These are phyloP conservation scores for Hydropsyche betteni DNA, from an alignment of 2,888 invertebrate species.

Conservation along the genomic window DNA sequence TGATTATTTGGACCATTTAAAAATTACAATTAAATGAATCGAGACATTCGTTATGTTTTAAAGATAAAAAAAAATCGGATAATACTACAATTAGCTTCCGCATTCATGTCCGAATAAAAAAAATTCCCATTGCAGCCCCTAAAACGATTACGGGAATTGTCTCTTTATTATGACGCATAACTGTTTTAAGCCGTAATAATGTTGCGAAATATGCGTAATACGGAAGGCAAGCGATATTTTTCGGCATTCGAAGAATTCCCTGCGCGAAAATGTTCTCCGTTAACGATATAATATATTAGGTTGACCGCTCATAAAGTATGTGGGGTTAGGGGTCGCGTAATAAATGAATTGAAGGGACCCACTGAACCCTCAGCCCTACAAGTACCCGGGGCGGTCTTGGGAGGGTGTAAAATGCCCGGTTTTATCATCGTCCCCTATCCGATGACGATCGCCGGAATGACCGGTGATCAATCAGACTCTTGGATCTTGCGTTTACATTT, in stretches of 20 bases:
- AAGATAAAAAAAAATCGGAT: no score
- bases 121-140: no score
- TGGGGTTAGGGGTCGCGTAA: slow-evolving; percentile 17
- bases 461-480: slow-evolving; percentile 4
- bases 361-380: slow-evolving; percentile 7
- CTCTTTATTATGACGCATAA: no score
- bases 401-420: not conserved
- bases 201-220: not conserved
- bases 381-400: not conserved
- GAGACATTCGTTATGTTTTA: no score
- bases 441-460: not conserved
- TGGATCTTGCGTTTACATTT: slow-evolving; percentile 16
- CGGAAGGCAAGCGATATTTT: not conserved
- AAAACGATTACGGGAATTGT: no score
- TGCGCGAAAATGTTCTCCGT: slow-evolving; percentile 8
- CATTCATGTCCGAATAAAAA: no score
- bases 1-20: no score
- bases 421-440: slow-evolving; percentile 2
- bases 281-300: slow-evolving; percentile 42
- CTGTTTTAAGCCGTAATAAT: no score
- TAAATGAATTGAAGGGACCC: slow-evolving; percentile 37
- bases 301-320: slow-evolving; percentile 39
- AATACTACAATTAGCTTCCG: no score
- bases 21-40: no score
- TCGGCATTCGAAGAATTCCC: slow-evolving; percentile 32